Evolutionary conservation across 1,140 invertebrate species (phyloP), one percentile per base, ranked within the genome.

Genomic region (Drosophila subpulchrella): DNA sequence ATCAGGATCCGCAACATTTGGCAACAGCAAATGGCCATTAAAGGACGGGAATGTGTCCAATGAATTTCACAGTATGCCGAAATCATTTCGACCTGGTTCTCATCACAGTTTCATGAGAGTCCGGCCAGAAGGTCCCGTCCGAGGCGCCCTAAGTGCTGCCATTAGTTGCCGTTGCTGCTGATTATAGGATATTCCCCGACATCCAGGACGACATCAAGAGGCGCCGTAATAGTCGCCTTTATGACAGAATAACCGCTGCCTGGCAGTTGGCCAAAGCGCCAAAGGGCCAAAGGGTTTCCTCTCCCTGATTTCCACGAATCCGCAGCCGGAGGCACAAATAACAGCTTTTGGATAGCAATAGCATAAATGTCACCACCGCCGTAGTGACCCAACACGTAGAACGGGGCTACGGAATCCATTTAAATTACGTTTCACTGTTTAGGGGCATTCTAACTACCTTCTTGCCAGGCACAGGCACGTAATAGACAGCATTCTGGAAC

Each of bases 1-100:
- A 48, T 47, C 30, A 47, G 34, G 44, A 62, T 36, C 32, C 27
- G 58, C 61, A 62, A 68, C 72, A 81, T 82, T 74, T 56, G 57
- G 36, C 48, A 73, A 81, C 72, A 77, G 66, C 46, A 46, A 73
- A 65, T 48, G 60, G 39, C 77, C 68, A 70, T 81, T 85, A 85
- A 84, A 66, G 41, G 47, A 41, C 58, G 59, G 51, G 51, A 78
- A 86, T 82, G 82, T 85, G 61, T 85, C 60, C 65, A 54, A 82
- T 86, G 82, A 81, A 86, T 86, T 78, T 75, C 72, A 78, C 66
- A 86, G 53, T 53, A 71, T 47, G 36, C 72, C 61, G 50, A 67
- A 76, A 75, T 53, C 54, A 75, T 75, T 75, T 73, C 27, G 39
- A 32, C 46, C 48, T 41, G 13, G 55, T 15, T 15, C 72, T 58